Percentiles rank a stretch among this genome's conserved stretches.
Evolutionary conservation across 1,140 invertebrate species (phyloP).

Genomic region (Papilio dardanus): DNA sequence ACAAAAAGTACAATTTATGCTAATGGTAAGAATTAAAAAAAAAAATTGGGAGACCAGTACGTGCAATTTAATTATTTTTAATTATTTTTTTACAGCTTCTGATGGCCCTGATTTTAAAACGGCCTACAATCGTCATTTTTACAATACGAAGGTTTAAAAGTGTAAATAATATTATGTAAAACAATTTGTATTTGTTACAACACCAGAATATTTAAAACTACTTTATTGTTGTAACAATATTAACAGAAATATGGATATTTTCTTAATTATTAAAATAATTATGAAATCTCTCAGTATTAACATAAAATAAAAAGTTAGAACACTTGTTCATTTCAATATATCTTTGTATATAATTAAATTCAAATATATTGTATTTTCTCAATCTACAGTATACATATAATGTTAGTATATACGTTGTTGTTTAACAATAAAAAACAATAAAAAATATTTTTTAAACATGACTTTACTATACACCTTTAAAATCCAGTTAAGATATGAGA

Average conservation of each 20-base stretch:
- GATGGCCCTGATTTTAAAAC: not conserved
- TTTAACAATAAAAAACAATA: no score
- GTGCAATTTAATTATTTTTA: not conserved
- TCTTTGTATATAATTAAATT: no score
- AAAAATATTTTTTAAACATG: no score
- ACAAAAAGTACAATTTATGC: slow-evolving; percentile 56
- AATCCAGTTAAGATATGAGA: no score
- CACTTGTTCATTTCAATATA: no score
- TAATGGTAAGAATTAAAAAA: slow-evolving; percentile 52
- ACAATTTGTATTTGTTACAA: not conserved
- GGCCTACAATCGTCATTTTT: not conserved
- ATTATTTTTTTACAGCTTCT: slow-evolving; percentile 17
- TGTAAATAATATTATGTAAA: not conserved
- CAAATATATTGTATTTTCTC: no score
- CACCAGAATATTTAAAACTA: not conserved
- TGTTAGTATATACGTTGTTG: not conserved
- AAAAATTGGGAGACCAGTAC: not conserved
- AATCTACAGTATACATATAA: not conserved
- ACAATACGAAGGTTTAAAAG: not conserved
- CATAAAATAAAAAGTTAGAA: not conserved
- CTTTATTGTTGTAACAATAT: not conserved
- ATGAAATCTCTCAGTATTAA: not conserved
- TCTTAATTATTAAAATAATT: not conserved
- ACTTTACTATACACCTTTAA: no score
- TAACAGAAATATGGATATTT: not conserved